Evolutionary conservation across 2,888 invertebrate species (phyloP), one percentile per base, ranked within the genome.

Genomic region (Eutolmus rufibarbis): DNA sequence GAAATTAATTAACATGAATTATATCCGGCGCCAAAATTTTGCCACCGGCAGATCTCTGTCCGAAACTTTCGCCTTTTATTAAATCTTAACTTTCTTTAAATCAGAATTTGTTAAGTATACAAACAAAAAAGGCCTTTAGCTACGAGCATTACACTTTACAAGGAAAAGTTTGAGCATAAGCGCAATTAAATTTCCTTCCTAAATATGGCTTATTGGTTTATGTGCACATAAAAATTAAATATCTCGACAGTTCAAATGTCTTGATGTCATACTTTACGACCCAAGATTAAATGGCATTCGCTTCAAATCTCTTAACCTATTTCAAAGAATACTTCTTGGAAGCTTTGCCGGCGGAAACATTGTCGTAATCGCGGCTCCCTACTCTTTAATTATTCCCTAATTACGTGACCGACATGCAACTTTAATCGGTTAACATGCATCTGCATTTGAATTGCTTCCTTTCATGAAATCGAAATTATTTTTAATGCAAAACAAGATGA

Each of bases 1-100:
- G 82, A 82, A 82, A 82, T 57, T 57, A 82, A 82, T 82, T 57
- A 82, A 82, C 82, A 66, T 82, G 56, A 57, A 82, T 82, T 82
- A 51, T 37, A 34, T 34, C 5, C 34, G 37, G 1, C 66, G 23
- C 12, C 66, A 66, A 23, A 66, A 66, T 66, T 19, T 57, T 66
- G 7, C 28, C 66, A 1, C 12, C 9, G 12, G 66, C 40, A 5
- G 0, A 51, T 16, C 19, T 57, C 19, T 56, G 56, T 16, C 16
- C 56, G n/a, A 56, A 56, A 56, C 19, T 8, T 19, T n/a, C 19
- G 5, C 56, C 19, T 56, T n/a, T 19, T 19, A 19, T 56, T 56
- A 56, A n/a, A 56, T 56, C 8, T n/a, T 56, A 56, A n/a, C 56
- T 56, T n/a, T 1, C n/a, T 19, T 56, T 56, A 19, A 56, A 19